A percentile compares a stretch with the other conserved stretches of the same genome.
Conservation (phyloP, 2,888 invertebrate species). For the Megamerina dolium region DNA sequence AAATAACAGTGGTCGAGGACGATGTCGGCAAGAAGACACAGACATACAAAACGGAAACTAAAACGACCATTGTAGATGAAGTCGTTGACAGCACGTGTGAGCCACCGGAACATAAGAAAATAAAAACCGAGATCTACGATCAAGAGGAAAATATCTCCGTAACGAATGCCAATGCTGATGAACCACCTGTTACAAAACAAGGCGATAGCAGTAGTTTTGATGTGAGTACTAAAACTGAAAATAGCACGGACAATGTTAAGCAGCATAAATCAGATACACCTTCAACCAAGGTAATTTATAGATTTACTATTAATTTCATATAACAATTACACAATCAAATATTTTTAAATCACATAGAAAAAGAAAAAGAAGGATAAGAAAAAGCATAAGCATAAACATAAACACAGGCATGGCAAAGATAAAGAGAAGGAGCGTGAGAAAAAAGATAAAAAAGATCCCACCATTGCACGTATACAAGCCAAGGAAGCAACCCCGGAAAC, state of each 20-base stretch:
- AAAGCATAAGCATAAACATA: conserved; percentile 81
- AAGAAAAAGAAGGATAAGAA: conserved; percentile 75
- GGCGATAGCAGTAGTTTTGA: conserved; percentile 34
- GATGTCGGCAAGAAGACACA: conserved; percentile 33
- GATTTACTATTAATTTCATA: conserved; percentile 33
- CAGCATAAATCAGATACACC: conserved; percentile 51
- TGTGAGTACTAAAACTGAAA: conserved; percentile 12
- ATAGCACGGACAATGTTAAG: conserved; percentile 22
- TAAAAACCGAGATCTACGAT: conserved; percentile 46
- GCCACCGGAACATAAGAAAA: conserved; percentile 37
- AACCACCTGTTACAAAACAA: conserved; percentile 19
- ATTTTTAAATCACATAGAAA: conserved; percentile 21
- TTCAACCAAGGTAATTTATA: conserved; percentile 45
- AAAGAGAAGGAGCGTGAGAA: conserved; percentile 51
- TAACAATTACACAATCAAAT: neutral
- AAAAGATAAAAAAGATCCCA: conserved; percentile 49
- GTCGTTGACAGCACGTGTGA: too few species aligned
- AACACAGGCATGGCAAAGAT: conserved; percentile 75
- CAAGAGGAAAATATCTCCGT: conserved; percentile 68
- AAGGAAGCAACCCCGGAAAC: conserved; percentile 49
- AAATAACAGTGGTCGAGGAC: conserved; percentile 29
- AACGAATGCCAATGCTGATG: conserved; percentile 60
- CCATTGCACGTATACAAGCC: conserved; percentile 38
- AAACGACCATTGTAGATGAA: conserved; percentile 15
- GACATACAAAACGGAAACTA: conserved; percentile 28